Conservation (phyloP, 1,140 invertebrate species). For the Drosophila nigrodunni region DNA sequence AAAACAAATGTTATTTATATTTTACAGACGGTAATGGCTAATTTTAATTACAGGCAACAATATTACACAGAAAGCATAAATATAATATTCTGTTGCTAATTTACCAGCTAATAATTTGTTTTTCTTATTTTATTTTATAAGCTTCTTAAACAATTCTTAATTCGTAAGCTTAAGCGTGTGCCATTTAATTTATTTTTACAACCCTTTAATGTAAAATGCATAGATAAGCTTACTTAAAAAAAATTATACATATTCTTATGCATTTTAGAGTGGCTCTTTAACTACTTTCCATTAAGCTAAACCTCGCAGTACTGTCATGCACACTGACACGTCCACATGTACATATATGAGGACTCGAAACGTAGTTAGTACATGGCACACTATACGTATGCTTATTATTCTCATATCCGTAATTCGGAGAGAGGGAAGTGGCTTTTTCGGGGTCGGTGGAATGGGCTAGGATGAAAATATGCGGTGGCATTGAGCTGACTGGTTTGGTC, state of each 20-base stretch:
- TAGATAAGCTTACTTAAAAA: slow-evolving; percentile 9
- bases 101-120: too few species aligned
- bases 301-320: slow-evolving; percentile 28
- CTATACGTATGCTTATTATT: slow-evolving; percentile 66
- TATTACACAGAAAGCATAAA: too few species aligned
- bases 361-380: slow-evolving; percentile 23
- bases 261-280: slow-evolving; percentile 9
- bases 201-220: not conserved
- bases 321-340: not conserved
- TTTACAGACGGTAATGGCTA: too few species aligned
- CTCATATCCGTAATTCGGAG: slow-evolving; percentile 17
- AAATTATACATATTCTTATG: slow-evolving; percentile 23
- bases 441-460: not conserved
- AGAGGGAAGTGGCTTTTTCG: not conserved
- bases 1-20: too few species aligned
- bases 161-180: not conserved
- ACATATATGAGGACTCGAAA: not conserved
- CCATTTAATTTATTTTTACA: not conserved
- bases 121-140: too few species aligned
- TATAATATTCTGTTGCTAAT: too few species aligned
- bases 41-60: too few species aligned
- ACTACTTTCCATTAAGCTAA: slow-evolving; percentile 44
- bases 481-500: slow-evolving; percentile 27
- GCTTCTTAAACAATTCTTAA: not conserved
- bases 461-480: slow-evolving; percentile 2